Evolutionary conservation across 2,888 invertebrate genomes (phyloP).

Genomic region (Drosophila sordidapex): DNA sequence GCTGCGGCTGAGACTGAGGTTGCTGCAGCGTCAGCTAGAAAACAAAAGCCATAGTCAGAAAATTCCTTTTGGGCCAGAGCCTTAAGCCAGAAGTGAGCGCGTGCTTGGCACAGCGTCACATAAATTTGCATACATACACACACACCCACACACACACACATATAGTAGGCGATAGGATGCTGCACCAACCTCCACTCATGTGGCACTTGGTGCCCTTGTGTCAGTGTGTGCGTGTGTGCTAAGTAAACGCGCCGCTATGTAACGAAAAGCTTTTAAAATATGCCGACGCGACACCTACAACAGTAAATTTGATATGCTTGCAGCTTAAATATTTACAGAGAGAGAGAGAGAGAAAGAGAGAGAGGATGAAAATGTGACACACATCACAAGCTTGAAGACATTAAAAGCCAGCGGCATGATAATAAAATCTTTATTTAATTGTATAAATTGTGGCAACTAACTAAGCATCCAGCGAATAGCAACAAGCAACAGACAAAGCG

Average conservation of each 20-base stretch:
- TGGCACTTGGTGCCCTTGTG: slow-evolving; percentile 25
- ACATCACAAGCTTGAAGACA: slow-evolving; percentile 42
- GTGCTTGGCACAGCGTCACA: slow-evolving; percentile 72
- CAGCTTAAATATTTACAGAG: slow-evolving; percentile 80
- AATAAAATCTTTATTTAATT: slow-evolving; percentile 81
- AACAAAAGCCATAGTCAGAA: slow-evolving; percentile 75
- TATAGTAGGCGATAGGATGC: slow-evolving; percentile 37
- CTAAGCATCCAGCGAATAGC: slow-evolving; percentile 42
- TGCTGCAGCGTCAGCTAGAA: slow-evolving; percentile 77
- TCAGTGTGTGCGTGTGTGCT: slow-evolving; percentile 31
- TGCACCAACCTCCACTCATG: slow-evolving; percentile 12
- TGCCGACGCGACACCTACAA: slow-evolving; percentile 82
- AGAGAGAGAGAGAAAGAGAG: slow-evolving; percentile 1
- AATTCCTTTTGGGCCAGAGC: slow-evolving; percentile 74
- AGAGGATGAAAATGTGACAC: slow-evolving; percentile 23
- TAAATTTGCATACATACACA: slow-evolving; percentile 68
- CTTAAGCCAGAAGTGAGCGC: slow-evolving; percentile 76
- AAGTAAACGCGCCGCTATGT: slow-evolving; percentile 72
- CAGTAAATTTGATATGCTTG: slow-evolving; percentile 75
- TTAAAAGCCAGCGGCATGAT: slow-evolving; percentile 70
- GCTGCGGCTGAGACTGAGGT: slow-evolving; percentile 38
- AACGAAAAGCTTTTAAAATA: slow-evolving; percentile 83
- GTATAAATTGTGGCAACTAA: slow-evolving; percentile 77
- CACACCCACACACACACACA: slow-evolving; percentile 29
- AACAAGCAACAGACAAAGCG: slow-evolving; percentile 45